A percentile compares a stretch with the other conserved stretches of the same genome.
Conservation (phyloP, 1,140 invertebrate species). For the Drosophila carrolli region DNA sequence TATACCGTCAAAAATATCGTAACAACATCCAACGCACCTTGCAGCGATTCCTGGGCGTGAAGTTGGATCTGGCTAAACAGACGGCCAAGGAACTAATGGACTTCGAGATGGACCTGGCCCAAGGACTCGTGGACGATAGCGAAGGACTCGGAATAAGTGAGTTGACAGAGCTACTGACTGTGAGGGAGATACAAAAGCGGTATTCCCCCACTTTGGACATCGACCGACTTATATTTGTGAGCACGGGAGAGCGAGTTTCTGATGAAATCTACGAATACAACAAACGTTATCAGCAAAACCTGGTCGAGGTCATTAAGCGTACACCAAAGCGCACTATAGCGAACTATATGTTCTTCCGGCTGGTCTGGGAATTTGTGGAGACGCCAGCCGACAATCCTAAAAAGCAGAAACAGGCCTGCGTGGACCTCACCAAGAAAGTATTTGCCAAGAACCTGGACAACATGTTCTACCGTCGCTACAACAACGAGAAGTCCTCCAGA, state of each 20-base stretch:
- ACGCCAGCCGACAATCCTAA: constrained; percentile 6
- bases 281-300: constrained; percentile 52
- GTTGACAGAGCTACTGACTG: constrained; percentile 28
- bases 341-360: constrained; percentile 67
- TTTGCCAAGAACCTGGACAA: constrained; percentile 74
- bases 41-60: constrained; percentile 37
- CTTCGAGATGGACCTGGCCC: constrained; percentile 67
- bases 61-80: constrained; percentile 16
- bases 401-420: constrained; percentile 29
- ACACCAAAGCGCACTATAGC: constrained; percentile 57
- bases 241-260: constrained; percentile 29
- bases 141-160: constrained; percentile 34
- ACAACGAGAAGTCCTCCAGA: constrained; percentile 43
- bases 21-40: constrained; percentile 30
- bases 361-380: constrained; percentile 49
- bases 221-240: constrained; percentile 35
- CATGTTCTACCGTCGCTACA: constrained; percentile 67
- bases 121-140: constrained; percentile 44
- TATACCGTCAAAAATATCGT: constrained; percentile 39
- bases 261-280: constrained; percentile 58
- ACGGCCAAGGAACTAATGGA: constrained; percentile 61
- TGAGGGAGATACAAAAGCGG: constrained; percentile 46
- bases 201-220: constrained; percentile 54
- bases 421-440: constrained; percentile 46
- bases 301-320: constrained; percentile 33